Conservation (phyloP, 1,140 invertebrate species). For the Augochlora pura region DNA sequence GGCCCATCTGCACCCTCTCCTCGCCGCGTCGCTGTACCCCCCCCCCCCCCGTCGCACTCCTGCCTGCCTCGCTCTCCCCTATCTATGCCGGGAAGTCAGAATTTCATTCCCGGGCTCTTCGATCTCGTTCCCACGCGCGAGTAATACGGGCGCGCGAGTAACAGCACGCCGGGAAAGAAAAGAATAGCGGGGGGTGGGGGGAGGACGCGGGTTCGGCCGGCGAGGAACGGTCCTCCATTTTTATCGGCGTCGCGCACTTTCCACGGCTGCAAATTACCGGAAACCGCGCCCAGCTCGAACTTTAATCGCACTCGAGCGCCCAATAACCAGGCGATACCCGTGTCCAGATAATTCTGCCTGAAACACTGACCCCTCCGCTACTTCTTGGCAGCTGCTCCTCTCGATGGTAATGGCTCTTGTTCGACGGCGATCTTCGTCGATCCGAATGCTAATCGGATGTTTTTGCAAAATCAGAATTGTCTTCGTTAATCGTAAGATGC, state of each 20-base stretch:
- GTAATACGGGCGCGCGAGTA: background rate
- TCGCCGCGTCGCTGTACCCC: no score
- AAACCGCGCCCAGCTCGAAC: slow-evolving; percentile 43
- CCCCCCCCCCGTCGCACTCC: no score
- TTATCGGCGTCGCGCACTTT: slow-evolving; percentile 50
- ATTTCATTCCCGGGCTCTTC: slow-evolving; percentile 11
- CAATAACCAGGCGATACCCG: slow-evolving; percentile 45
- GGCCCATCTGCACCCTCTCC: no score
- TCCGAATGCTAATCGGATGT: no score
- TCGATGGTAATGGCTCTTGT: background rate
- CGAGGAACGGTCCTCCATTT: slow-evolving; percentile 20
- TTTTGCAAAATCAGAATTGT: no score
- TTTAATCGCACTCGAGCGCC: slow-evolving; percentile 50
- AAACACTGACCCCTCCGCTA: no score
- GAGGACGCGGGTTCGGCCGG: background rate
- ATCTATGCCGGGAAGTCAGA: background rate
- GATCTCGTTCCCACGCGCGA: background rate
- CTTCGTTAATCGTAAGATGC: no score
- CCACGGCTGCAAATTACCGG: slow-evolving; percentile 54
- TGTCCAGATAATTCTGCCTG: slow-evolving; percentile 32
- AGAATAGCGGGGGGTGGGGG: background rate
- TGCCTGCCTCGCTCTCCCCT: background rate
- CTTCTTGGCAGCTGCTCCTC: no score
- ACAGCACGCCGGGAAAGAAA: background rate
- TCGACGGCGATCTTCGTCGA: no score